Evolutionary conservation across 2,888 invertebrate species (phyloP), one percentile per base, ranked within the genome.

Genomic region (Teleiodes luculella): DNA sequence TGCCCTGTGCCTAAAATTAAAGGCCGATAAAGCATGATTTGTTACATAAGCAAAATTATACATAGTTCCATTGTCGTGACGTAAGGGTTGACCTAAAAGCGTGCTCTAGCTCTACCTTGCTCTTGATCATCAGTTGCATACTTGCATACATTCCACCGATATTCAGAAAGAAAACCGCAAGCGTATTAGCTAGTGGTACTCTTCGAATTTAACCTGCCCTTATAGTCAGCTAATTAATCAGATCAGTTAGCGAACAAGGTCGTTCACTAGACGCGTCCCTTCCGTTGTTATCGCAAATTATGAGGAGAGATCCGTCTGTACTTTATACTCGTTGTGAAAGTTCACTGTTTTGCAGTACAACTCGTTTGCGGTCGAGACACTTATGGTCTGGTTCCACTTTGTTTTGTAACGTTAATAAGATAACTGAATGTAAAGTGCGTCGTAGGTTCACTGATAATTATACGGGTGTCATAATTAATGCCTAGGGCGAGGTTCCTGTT

Each of bases 341-440:
- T 47, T 16, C 43, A 43, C 24, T 43, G 43, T 28, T 36, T 49
- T 36, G 49, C 49, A 18, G 24, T 36, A 36, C 49, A 36, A 49
- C 49, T 20, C 36, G 36, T 49, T 49, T 49, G 36, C 49, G 36
- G 11, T 16, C 13, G 47, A 47, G 47, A 47, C 13, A 31, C 47
- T 47, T 47, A 47, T 30, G 30, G 31, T 28, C 46, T 46, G 14
- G 31, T 41, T 18, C 13, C 13, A 37, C 14, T 24, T 33, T 11
- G 33, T 43, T 43, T 43, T 13, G 43, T 43, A n/a, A 20, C 43
- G 28, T 43, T 43, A 43, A 28, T 43, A 43, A 28, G 13, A 13
- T 43, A 20, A 43, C n/a, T n/a, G 43, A 43, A 28, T 28, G 43
- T 43, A n/a, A 20, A 28, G 14, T 28, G 18, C 7, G 20, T 20